These are phyloP conservation scores for Hanleya hanleyi DNA, from an alignment of 2,888 invertebrate genomes.

Conservation along the genomic window DNA sequence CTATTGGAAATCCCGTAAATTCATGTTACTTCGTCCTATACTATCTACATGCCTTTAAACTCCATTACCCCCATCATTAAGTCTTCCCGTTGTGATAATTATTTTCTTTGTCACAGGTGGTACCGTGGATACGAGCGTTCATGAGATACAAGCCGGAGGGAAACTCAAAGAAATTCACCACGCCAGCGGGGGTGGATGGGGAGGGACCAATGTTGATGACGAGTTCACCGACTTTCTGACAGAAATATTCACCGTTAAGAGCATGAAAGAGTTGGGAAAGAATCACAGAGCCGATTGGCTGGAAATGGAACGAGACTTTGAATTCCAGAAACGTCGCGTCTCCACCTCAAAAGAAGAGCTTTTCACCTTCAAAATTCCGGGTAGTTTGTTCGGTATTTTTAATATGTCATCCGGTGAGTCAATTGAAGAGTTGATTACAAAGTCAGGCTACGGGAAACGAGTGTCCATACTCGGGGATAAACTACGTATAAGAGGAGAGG, in stretches of 20 bases:
- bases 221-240: slow-evolving; percentile 29
- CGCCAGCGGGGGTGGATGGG: not conserved
- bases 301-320: slow-evolving; percentile 43
- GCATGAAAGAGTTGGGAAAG: slow-evolving; percentile 25
- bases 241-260: slow-evolving; percentile 23
- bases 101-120: slow-evolving; percentile 24
- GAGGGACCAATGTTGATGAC: slow-evolving; percentile 25
- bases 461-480: slow-evolving; percentile 19
- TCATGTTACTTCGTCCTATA: no score
- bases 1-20: no score
- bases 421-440: slow-evolving; percentile 26
- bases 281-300: slow-evolving; percentile 37
- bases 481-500: slow-evolving; percentile 38
- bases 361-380: slow-evolving; percentile 42
- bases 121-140: slow-evolving; percentile 30
- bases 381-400: slow-evolving; percentile 28
- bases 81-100: no score
- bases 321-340: slow-evolving; percentile 44
- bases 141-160: slow-evolving; percentile 22
- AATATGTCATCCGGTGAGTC: slow-evolving; percentile 17
- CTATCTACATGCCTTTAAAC: no score
- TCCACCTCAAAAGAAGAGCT: slow-evolving; percentile 15
- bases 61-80: no score
- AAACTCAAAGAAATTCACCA: slow-evolving; percentile 12
- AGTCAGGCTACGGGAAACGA: slow-evolving; percentile 24